Conservation (phyloP, 2,797 vertebrate species). For the Lateolabrax maculatus region DNA sequence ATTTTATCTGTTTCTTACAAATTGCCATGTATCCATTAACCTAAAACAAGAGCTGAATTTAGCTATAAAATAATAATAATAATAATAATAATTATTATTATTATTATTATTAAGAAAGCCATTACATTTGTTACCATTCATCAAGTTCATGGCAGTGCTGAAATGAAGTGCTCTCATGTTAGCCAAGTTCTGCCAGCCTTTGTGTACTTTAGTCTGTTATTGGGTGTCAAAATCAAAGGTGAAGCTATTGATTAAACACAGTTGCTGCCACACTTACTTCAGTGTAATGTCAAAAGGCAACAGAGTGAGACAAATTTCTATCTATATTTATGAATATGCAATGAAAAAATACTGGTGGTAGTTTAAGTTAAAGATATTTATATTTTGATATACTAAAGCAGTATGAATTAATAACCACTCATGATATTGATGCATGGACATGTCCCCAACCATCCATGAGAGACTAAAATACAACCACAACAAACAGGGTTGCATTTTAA, state of each 20-base stretch:
- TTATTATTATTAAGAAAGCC: constrained; percentile 41
- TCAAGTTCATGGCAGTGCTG: constrained; percentile 11
- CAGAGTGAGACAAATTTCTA: constrained; percentile 49
- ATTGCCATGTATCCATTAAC: constrained; percentile 35
- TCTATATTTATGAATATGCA: constrained; percentile 53
- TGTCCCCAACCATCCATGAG: background rate
- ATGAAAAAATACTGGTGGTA: constrained; percentile 11
- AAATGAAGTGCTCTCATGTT: constrained; percentile 53
- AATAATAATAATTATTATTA: too few relatives aligned
- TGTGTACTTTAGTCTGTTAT: constrained; percentile 65
- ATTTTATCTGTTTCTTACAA: constrained; percentile 19
- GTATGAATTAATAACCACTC: background rate
- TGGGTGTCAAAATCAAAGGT: constrained; percentile 75
- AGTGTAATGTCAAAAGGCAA: constrained; percentile 48
- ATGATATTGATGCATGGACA: background rate
- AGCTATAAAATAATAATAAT: constrained; percentile 31
- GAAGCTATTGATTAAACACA: constrained; percentile 75
- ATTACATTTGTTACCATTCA: constrained; percentile 26
- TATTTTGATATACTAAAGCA: constrained; percentile 14
- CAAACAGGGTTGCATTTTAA: constrained; percentile 19
- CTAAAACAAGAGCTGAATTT: constrained; percentile 36
- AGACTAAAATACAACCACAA: constrained; percentile 1
- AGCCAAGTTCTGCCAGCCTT: constrained; percentile 42
- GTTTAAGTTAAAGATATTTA: constrained; percentile 20
- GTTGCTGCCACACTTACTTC: constrained; percentile 60